These are phyloP conservation scores for Graptemys geographica DNA, from an alignment of 2,797 vertebrate genomes.

Conservation along the genomic window DNA sequence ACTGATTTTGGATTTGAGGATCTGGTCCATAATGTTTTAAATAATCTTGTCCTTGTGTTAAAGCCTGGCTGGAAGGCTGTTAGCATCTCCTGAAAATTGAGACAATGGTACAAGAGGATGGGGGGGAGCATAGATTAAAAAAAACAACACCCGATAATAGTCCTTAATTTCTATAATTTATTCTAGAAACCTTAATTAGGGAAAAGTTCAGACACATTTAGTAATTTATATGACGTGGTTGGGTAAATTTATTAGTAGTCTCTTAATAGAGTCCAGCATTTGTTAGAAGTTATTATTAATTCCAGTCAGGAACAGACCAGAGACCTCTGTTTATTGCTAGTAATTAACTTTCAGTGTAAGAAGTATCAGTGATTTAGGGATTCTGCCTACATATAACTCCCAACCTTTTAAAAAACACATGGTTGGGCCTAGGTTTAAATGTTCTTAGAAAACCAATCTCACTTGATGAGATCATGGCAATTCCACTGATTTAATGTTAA, in stretches of 20 bases:
- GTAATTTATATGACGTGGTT: neutral
- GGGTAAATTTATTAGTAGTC: neutral
- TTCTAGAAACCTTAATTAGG: neutral
- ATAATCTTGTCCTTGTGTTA: neutral
- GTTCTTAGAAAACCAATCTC: neutral
- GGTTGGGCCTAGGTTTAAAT: neutral
- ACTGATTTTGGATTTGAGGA: neutral
- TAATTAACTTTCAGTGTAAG: neutral
- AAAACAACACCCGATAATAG: neutral
- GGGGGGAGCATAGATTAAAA: accelerated
- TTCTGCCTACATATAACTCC: neutral
- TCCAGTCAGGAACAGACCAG: neutral
- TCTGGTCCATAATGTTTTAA: neutral
- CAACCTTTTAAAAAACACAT: neutral
- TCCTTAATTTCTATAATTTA: neutral
- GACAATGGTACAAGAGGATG: neutral
- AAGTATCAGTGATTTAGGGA: neutral
- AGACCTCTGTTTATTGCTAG: neutral
- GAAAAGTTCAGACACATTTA: neutral
- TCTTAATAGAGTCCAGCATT: neutral
- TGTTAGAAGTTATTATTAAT: constrained; percentile 1
- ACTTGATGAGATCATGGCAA: neutral
- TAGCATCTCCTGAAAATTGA: neutral
- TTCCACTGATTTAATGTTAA: neutral
- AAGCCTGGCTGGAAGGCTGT: neutral